phyloP scores from a whole-genome alignment of 2,797 vertebrate species.

The Sebastes diaconus region DNA sequence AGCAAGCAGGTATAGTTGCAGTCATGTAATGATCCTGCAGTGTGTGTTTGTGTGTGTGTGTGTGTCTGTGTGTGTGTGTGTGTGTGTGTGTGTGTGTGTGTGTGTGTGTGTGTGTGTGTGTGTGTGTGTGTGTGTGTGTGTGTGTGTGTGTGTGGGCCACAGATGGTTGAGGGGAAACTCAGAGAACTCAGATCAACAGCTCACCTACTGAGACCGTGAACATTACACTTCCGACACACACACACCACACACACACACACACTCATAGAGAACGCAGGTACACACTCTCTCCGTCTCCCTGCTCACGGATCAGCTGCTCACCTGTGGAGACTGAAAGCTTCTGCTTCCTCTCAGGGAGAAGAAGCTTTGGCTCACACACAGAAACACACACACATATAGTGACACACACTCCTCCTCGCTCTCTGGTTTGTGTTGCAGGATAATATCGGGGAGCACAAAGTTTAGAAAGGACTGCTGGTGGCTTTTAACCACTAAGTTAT shows the following conservation, averaged over 20 bases:
- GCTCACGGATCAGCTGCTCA: constrained; percentile 53
- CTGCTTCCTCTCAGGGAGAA: constrained; percentile 72
- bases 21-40: constrained; percentile 49
- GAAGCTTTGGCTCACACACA: constrained; percentile 26
- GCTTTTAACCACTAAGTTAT: background rate
- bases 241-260: background rate
- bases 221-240: constrained; percentile 53
- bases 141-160: constrained; percentile 47
- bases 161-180: constrained; percentile 79
- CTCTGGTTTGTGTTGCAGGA: background rate
- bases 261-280: background rate
- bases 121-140: background rate
- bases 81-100: constrained; percentile 14
- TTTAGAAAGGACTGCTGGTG: background rate
- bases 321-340: constrained; percentile 74
- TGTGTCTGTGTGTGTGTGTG: background rate
- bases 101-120: background rate
- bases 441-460: background rate
- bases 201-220: constrained; percentile 74
- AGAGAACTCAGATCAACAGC: constrained; percentile 71
- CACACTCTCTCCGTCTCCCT: background rate
- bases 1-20: constrained; percentile 40
- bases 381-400: background rate
- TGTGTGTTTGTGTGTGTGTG: constrained; percentile 1
- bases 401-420: background rate